Percentiles rank a stretch among this genome's conserved stretches.
Conservation (phyloP, 2,113 vertebrate species). For the Thunnus maccoyii region DNA sequence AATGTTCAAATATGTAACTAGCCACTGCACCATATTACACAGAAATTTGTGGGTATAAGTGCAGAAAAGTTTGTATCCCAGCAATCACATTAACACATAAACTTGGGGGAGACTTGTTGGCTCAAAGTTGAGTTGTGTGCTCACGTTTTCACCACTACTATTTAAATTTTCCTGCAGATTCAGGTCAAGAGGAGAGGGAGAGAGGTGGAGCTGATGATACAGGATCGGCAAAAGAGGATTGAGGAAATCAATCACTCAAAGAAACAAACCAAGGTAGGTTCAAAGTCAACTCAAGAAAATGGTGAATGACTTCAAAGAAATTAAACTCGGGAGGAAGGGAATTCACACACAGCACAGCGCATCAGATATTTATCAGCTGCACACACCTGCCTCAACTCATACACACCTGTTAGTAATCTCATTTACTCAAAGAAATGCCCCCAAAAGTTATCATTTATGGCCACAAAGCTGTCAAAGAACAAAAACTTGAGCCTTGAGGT, state of each 20-base stretch:
- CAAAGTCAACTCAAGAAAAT: not conserved
- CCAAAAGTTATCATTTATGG: not conserved
- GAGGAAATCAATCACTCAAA: slow-evolving; percentile 66
- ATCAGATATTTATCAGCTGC: not conserved
- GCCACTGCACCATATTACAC: no score
- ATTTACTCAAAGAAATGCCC: not conserved
- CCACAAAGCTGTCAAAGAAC: no score
- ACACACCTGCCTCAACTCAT: not conserved
- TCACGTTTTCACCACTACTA: no score
- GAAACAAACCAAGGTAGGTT: slow-evolving; percentile 51
- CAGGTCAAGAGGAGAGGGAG: slow-evolving; percentile 46
- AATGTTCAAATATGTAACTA: no score
- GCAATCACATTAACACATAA: no score
- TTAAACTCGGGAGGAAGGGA: not conserved
- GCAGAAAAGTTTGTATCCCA: no score
- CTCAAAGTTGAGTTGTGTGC: no score
- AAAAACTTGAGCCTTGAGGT: no score
- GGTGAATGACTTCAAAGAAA: no score
- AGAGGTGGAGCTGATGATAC: slow-evolving; percentile 63
- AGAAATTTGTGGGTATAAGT: no score
- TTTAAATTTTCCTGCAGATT: not conserved
- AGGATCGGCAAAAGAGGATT: slow-evolving; percentile 65
- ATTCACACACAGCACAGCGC: not conserved
- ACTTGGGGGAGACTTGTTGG: no score
- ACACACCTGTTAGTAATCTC: not conserved